A percentile compares a stretch with the other conserved stretches of the same genome.
phyloP scores from a whole-genome alignment of 2,888 invertebrate genomes.

The Volucella inflata region DNA sequence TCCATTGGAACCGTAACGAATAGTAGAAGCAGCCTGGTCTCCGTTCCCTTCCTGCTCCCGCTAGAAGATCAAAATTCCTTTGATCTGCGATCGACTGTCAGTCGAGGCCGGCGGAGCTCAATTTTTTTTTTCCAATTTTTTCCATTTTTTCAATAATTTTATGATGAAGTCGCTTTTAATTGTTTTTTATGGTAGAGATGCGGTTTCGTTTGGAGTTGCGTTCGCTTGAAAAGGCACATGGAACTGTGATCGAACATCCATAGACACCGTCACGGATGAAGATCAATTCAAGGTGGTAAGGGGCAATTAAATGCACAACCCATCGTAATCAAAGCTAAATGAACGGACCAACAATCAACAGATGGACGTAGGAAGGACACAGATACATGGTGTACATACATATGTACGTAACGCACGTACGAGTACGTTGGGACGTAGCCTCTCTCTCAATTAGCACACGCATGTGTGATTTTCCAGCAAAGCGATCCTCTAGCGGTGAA shows the following conservation, averaged over 20 bases:
- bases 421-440: constrained; percentile 42
- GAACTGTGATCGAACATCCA: background rate
- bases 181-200: constrained; percentile 64
- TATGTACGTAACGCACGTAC: constrained; percentile 2
- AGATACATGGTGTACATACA: constrained; percentile 37
- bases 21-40: constrained; percentile 26
- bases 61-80: constrained; percentile 64
- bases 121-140: constrained; percentile 29
- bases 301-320: constrained; percentile 72
- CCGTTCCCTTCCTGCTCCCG: constrained; percentile 19
- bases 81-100: constrained; percentile 74
- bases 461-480: constrained; percentile 72
- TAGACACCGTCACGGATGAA: constrained; percentile 12
- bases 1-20: constrained; percentile 63
- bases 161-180: constrained; percentile 74
- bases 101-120: constrained; percentile 8
- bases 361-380: constrained; percentile 20
- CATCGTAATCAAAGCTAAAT: constrained; percentile 60
- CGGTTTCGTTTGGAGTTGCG: constrained; percentile 62
- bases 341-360: constrained; percentile 47
- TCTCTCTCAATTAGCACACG: constrained; percentile 75
- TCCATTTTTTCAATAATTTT: constrained; percentile 62
- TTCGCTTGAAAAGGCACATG: constrained; percentile 54
- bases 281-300: constrained; percentile 70
- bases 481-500: constrained; percentile 50